Evolutionary conservation across 2,888 invertebrate species (phyloP).

Genomic region (Emmelina monodactyla): DNA sequence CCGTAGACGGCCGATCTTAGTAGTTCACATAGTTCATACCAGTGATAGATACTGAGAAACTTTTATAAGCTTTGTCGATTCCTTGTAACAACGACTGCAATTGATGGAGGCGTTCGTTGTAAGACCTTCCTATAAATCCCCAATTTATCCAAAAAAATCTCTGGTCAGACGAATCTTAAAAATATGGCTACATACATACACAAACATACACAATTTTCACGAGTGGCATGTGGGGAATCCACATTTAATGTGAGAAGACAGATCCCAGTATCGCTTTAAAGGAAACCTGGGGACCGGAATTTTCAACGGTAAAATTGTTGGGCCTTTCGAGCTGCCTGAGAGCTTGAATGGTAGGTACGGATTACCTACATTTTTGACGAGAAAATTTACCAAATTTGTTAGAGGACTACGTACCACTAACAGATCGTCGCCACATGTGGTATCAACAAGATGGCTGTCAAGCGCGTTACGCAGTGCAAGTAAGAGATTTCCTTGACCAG

Average conservation of each 20-base stretch:
- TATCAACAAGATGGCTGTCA: conserved; percentile 13
- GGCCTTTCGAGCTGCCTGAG: conserved; percentile 11
- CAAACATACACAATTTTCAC: conserved; percentile 14
- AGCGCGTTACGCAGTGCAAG: conserved; percentile 10
- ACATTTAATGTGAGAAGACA: conserved; percentile 12
- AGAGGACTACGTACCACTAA: conserved; percentile 1
- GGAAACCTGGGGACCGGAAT: conserved; percentile 17
- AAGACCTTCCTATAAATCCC: no score
- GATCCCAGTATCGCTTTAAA: conserved; percentile 17
- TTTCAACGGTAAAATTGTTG: conserved; percentile 13
- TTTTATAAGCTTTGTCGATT: no score
- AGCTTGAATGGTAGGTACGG: conserved; percentile 7
- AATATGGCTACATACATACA: no score
- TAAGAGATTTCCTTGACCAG: conserved; percentile 8
- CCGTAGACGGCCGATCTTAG: no score
- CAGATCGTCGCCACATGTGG: conserved; percentile 9
- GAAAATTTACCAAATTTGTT: conserved; percentile 2
- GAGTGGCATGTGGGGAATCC: conserved; percentile 14
- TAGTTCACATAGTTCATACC: no score
- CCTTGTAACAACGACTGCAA: no score
- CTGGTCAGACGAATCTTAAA: no score
- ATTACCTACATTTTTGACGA: conserved; percentile 9
- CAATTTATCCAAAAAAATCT: no score
- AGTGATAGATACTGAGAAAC: no score
- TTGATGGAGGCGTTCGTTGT: no score